Base-by-base conservation (phyloP, 2,888 invertebrate species). In the Megalurothrips usitatus region DNA sequence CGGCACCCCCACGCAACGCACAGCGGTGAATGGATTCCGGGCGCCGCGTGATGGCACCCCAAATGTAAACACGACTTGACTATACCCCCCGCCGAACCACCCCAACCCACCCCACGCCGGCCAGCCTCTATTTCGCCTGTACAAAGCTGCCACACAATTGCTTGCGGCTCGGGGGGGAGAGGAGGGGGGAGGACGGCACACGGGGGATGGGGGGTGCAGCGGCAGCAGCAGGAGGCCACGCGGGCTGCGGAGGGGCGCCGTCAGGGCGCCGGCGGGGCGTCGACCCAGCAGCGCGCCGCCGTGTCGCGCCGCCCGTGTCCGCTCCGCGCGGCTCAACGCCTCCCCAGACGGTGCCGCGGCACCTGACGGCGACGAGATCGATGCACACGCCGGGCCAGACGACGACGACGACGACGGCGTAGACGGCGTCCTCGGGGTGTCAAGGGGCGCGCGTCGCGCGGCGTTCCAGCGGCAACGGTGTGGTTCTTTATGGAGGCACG, bases 31-130 rank as follows among this genome's bases (percentile, higher is more conserved):
- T 75, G 68, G 68, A 75, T 75, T 75, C 68, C 68, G 68, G 68
- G 68, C 68, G 26, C 23, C 23, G n/a, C 4, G 68, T 23, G 68
- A 26, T 26, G 68, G 23, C 68, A 26, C 68, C 68, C 68, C 68
- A 75, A 68, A 75, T 75, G 68, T 75, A 75, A 75, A 75, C 68
- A 75, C 23, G 68, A n/a, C 68, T 75, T 75, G 26, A 75, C 68
- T 26, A 12, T 17, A 10, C 58, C 58, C 19, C 14, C 23, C 68
- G 34, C 2, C 2, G 3, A 2, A 43, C 34, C 34, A 2, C 34
- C 34, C 2, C 34, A 43, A 2, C 34, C 34, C 34, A 6, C 34
- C 34, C 34, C 3, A 52, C 52, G 34, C 34, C 34, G 6, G 34
- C 34, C 34, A 43, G 34, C 26, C 68, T 26, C 68, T 75, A 75